These are phyloP conservation scores for Ephialtes manifestator DNA, from an alignment of 2,888 invertebrate species.

Conservation along the genomic window DNA sequence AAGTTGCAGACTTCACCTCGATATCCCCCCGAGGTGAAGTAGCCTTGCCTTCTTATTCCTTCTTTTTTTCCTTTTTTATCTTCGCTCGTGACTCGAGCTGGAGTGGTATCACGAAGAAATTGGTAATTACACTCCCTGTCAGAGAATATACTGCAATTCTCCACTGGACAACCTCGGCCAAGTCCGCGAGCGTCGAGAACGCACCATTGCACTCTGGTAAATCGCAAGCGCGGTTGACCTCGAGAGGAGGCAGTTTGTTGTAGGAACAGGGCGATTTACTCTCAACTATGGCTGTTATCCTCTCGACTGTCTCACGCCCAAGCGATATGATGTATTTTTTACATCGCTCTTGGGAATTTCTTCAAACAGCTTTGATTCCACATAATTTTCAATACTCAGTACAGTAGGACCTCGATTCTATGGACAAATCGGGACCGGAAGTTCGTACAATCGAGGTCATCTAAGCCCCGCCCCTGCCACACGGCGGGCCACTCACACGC, in stretches of 20 bases:
- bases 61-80: slow-evolving; percentile 32
- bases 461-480: too few relatives aligned
- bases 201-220: slow-evolving; percentile 27
- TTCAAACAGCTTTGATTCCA: slow-evolving; percentile 8
- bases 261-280: slow-evolving; percentile 49
- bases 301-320: slow-evolving; percentile 39
- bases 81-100: slow-evolving; percentile 53
- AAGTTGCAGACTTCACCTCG: slow-evolving; percentile 42
- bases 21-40: slow-evolving; percentile 43
- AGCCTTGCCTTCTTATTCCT: slow-evolving; percentile 53
- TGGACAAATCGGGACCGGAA: too few relatives aligned
- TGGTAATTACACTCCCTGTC: slow-evolving; percentile 66
- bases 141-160: slow-evolving; percentile 59
- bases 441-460: too few relatives aligned
- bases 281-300: slow-evolving; percentile 41
- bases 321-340: slow-evolving; percentile 23
- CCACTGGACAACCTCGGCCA: slow-evolving; percentile 63
- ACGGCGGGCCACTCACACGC: too few relatives aligned
- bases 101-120: slow-evolving; percentile 63
- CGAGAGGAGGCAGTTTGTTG: slow-evolving; percentile 51
- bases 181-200: slow-evolving; percentile 52
- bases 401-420: too few relatives aligned
- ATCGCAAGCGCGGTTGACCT: slow-evolving; percentile 60
- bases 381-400: slow-evolving; percentile 46
- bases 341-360: slow-evolving; percentile 22